These are phyloP conservation scores for Zaprionus gabonicus DNA, from an alignment of 1,140 invertebrate genomes.

Conservation along the genomic window DNA sequence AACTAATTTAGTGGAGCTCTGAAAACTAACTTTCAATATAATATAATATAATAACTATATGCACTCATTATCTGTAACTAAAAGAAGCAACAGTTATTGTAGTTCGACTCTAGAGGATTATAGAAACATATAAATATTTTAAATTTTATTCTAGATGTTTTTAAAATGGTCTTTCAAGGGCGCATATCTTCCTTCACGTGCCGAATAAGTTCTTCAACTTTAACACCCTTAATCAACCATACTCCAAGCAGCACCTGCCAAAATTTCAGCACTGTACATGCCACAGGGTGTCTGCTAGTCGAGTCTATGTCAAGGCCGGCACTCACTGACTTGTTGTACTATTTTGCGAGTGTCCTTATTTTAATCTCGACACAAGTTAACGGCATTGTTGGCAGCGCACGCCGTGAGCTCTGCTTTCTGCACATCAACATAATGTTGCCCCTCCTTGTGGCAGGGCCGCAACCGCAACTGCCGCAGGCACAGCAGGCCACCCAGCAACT, in stretches of 20 bases:
- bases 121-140: not conserved
- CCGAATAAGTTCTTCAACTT: not conserved
- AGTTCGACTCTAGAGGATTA: not conserved
- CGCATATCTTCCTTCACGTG: not conserved
- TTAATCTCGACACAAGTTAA: conserved; percentile 82
- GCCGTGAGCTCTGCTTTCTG: conserved; percentile 61
- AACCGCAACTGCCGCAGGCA: conserved; percentile 42
- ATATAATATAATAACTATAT: not conserved
- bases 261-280: not conserved
- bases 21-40: not conserved
- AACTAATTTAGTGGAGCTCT: not conserved
- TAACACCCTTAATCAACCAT: no score
- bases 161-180: not conserved
- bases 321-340: conserved; percentile 48
- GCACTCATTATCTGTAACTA: not conserved
- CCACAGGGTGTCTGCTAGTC: conserved; percentile 3
- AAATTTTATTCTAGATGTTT: not conserved
- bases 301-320: not conserved
- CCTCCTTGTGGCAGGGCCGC: not conserved
- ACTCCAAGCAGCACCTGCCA: no score
- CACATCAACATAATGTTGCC: conserved; percentile 67
- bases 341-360: conserved; percentile 76
- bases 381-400: conserved; percentile 78
- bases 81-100: not conserved
- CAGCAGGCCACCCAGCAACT: not conserved